Base-by-base conservation (phyloP, 2,797 vertebrate genomes). In the Rhinatrema bivittatum region DNA sequence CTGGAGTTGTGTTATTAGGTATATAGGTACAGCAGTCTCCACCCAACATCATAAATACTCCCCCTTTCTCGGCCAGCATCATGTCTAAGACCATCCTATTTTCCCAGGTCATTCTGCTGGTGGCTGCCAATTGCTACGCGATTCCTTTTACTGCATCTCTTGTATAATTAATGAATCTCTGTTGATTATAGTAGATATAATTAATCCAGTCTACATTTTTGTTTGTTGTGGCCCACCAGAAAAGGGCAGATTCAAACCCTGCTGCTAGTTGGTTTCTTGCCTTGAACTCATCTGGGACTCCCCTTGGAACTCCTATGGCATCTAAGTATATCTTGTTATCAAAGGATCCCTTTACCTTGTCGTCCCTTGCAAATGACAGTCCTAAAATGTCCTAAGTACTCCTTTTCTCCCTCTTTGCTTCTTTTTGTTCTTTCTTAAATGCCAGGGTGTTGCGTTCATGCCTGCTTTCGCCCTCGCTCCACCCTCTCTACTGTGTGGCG, bases 31-130 rank as follows among this genome's bases (percentile, higher is more conserved):
- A 62, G 13, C 40, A 52, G 0, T 10, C 2, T 2, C 19, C 16
- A 2, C 39, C 36, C 13, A 52, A 32, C 45, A 46, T 31, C 6
- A 26, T 9, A n/a, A n/a, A n/a, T n/a, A n/a, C n/a, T n/a, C n/a
- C 15, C 2, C 15, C 18, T 20, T 37, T 22, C 7, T 32, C 34
- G 9, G 28, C 34, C 7, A 32, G 9, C 3, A 37, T 26, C 28
- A 32, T 22, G 4, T 45, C 13, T 10, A 32, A 8, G 3, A 5
- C 28, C 7, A 45, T 21, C 4, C 14, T 25, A 6, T 37, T 37
- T 31, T 32, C 34, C 23, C 22, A 36, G 1, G 23, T 4, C 15
- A 32, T 31, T 7, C 15, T 9, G 7, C 23, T 26, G 4, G 17
- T 37, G 10, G 23, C 13, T 3, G 5, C 7, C 5, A 32, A n/a